phyloP scores from a whole-genome alignment of 2,113 vertebrate species.

The Poeciliopsis prolifica region DNA sequence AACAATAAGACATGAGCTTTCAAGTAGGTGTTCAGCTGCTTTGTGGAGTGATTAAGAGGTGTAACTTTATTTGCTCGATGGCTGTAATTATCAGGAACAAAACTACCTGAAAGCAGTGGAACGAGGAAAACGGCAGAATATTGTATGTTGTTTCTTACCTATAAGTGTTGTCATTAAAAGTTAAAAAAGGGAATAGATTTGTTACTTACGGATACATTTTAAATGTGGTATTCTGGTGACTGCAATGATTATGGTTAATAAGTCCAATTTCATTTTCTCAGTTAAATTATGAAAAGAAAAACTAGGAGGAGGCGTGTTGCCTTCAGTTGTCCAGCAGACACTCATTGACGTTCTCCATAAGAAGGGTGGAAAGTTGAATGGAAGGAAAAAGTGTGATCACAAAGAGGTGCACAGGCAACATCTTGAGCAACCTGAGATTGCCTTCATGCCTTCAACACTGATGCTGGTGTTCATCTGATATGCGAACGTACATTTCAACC shows the following conservation, averaged over 20 bases:
- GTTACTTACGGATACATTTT: neutral
- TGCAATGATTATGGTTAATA: neutral
- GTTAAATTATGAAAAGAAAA: neutral
- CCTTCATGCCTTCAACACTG: neutral
- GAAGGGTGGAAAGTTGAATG: neutral
- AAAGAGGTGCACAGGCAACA: neutral
- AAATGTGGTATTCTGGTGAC: neutral
- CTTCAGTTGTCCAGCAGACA: neutral
- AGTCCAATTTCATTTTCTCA: neutral
- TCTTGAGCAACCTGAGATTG: neutral
- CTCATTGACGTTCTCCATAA: neutral
- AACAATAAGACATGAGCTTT: conserved; percentile 5
- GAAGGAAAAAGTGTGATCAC: neutral
- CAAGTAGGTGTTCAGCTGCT: conserved; percentile 4
- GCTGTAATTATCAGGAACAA: conserved; percentile 2
- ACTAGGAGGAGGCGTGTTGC: neutral
- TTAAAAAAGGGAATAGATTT: neutral
- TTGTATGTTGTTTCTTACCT: neutral
- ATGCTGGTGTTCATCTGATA: neutral
- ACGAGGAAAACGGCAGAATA: neutral
- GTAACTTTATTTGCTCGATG: neutral
- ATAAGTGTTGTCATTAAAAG: neutral
- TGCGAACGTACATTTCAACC: neutral
- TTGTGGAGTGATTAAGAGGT: conserved; percentile 5
- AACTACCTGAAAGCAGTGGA: neutral